Conservation (phyloP, 2,113 vertebrate species). For the Edolisoma coerulescens region DNA sequence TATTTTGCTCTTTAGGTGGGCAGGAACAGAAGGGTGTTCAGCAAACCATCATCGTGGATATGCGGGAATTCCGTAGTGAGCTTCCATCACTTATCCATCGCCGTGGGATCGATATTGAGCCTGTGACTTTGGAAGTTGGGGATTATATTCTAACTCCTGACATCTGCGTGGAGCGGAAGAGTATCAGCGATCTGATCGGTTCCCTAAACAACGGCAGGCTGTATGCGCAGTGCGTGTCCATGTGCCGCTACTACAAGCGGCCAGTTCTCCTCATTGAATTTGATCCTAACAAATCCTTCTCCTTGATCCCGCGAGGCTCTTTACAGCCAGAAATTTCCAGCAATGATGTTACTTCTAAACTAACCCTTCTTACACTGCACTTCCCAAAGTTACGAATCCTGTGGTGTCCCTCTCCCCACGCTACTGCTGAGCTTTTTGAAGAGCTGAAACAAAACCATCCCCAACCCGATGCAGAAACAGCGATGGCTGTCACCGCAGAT, state of each 20-base stretch:
- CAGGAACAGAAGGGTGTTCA: conserved; percentile 79
- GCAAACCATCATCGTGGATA: conserved; percentile 87
- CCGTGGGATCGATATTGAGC: conserved; percentile 92
- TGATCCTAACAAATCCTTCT: conserved; percentile 89
- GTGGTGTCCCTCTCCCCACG: conserved; percentile 93
- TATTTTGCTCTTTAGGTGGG: conserved; percentile 75
- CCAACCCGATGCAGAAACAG: conserved; percentile 79
- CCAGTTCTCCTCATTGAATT: conserved; percentile 93
- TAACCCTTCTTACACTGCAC: conserved; percentile 91
- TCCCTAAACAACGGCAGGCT: conserved; percentile 91
- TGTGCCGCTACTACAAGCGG: conserved; percentile 91
- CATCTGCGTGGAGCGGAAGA: conserved; percentile 92
- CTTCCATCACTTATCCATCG: conserved; percentile 91
- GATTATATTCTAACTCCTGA: conserved; percentile 95
- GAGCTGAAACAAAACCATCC: conserved; percentile 84
- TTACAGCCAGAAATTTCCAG: conserved; percentile 88
- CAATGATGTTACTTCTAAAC: conserved; percentile 86
- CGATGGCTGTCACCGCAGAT: conserved; percentile 85
- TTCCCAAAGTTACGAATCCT: conserved; percentile 91
- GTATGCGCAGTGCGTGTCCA: conserved; percentile 88
- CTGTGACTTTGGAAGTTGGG: conserved; percentile 91
- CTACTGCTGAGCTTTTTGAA: conserved; percentile 88
- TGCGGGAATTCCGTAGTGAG: conserved; percentile 96
- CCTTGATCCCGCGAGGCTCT: conserved; percentile 79
- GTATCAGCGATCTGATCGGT: conserved; percentile 91